Evolutionary conservation across 2,113 vertebrate species (phyloP).

Genomic region (Strix aluco): DNA sequence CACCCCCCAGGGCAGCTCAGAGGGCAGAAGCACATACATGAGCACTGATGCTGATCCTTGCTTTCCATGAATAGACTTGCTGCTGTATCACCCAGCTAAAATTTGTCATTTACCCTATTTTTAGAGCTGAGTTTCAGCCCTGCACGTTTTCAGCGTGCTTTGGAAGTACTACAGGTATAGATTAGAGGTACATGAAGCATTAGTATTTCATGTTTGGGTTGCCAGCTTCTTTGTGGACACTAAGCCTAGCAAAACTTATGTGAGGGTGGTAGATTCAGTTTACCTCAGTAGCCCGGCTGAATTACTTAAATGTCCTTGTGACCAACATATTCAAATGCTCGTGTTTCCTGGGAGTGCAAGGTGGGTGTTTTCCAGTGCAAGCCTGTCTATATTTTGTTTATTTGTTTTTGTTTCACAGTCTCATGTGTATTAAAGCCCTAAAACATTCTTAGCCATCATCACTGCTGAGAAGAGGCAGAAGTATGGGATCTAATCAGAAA

Average conservation of each 20-base stretch:
- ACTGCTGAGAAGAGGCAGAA: not conserved
- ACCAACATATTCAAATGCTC: not conserved
- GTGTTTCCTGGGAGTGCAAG: not conserved
- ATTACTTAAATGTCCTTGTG: not conserved
- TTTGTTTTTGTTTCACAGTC: not conserved
- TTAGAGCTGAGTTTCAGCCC: not conserved
- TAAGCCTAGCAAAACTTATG: not conserved
- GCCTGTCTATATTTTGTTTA: not conserved
- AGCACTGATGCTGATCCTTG: not conserved
- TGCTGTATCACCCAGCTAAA: not conserved
- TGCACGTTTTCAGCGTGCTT: not conserved
- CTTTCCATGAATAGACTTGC: not conserved
- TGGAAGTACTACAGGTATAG: not conserved
- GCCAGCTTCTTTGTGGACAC: not conserved
- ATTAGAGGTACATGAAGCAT: not conserved
- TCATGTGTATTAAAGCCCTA: not conserved
- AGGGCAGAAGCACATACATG: not conserved
- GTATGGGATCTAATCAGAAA: not conserved
- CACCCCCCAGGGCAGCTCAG: not conserved
- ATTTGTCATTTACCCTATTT: not conserved
- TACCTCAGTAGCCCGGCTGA: not conserved
- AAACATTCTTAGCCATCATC: not conserved
- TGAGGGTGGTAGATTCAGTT: not conserved
- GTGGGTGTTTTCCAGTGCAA: not conserved
- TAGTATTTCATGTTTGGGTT: not conserved